Percentiles rank a stretch among this genome's conserved stretches.
These are phyloP conservation scores for Galago senegalensis DNA, from an alignment of 2,797 vertebrate genomes.

Conservation along the genomic window DNA sequence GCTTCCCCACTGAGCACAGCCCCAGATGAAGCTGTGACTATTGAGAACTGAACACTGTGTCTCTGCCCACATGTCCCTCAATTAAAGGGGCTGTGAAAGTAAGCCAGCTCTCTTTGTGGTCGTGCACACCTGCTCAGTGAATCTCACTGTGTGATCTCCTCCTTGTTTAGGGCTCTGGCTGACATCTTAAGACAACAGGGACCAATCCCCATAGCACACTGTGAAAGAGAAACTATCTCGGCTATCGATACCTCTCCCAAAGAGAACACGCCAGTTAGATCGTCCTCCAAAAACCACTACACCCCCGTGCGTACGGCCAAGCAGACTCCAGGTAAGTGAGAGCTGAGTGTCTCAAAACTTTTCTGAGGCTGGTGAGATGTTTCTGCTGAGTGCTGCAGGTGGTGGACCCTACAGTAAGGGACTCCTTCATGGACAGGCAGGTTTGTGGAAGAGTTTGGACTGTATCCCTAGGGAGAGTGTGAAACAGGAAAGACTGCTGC, in stretches of 20 bases:
- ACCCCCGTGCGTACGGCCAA: slow-evolving; percentile 97
- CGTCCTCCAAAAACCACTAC: slow-evolving; percentile 98
- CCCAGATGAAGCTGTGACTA: background rate
- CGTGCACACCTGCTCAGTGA: background rate
- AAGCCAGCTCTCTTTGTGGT: background rate
- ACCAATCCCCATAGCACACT: slow-evolving; percentile 98
- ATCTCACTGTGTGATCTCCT: slow-evolving; percentile 59
- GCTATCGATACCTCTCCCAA: slow-evolving; percentile 97
- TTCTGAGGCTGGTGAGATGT: background rate
- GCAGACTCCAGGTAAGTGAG: slow-evolving; percentile 94
- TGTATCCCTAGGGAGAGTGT: background rate
- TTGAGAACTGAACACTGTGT: background rate
- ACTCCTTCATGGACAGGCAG: background rate
- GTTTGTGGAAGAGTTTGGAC: background rate
- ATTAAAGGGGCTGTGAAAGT: background rate
- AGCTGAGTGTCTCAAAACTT: background rate
- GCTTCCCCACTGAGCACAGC: background rate
- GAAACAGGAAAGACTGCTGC: background rate
- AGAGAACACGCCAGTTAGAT: slow-evolving; percentile 97
- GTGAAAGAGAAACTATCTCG: slow-evolving; percentile 98
- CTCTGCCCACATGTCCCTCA: background rate
- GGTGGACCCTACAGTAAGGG: accelerated
- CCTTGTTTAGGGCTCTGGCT: slow-evolving; percentile 95
- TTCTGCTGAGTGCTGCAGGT: background rate
- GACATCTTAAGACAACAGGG: slow-evolving; percentile 99